Conservation (phyloP, 2,797 vertebrate species). For the Leptatherina wallacei region DNA sequence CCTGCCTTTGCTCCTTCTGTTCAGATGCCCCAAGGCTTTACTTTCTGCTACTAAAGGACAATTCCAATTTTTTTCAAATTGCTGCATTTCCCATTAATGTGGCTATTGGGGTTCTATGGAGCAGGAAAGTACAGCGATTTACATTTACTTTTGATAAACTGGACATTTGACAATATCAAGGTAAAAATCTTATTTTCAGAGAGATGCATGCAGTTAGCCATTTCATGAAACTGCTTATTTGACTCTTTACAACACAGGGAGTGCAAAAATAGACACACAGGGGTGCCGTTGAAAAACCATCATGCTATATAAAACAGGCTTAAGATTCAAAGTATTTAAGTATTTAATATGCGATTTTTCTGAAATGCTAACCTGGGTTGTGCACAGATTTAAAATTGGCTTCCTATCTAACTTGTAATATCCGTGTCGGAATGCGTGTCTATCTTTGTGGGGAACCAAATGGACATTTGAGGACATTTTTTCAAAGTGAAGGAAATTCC, state of each 20-base stretch:
- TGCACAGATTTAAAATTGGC: not conserved
- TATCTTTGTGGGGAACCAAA: not conserved
- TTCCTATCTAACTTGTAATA: not conserved
- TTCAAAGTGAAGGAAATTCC: not conserved
- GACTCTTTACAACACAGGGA: not conserved
- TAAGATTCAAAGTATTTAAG: not conserved
- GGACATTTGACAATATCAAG: not conserved
- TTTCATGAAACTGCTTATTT: not conserved
- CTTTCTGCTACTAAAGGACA: constrained; percentile 7
- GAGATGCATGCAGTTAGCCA: not conserved
- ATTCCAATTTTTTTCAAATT: not conserved
- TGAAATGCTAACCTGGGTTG: not conserved
- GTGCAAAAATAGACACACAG: not conserved
- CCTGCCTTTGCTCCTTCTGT: constrained; percentile 14
- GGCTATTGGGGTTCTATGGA: not conserved
- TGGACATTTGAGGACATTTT: not conserved
- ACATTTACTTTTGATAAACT: not conserved
- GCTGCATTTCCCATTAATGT: not conserved
- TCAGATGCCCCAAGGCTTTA: constrained; percentile 11
- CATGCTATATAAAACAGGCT: not conserved
- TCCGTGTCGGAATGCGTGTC: not conserved
- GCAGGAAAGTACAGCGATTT: not conserved
- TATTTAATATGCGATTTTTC: not conserved
- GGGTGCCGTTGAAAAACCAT: not conserved
- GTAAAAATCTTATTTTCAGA: not conserved